Evolutionary conservation across 2,113 vertebrate species (phyloP).

Genomic region (Megaceryle torquata): DNA sequence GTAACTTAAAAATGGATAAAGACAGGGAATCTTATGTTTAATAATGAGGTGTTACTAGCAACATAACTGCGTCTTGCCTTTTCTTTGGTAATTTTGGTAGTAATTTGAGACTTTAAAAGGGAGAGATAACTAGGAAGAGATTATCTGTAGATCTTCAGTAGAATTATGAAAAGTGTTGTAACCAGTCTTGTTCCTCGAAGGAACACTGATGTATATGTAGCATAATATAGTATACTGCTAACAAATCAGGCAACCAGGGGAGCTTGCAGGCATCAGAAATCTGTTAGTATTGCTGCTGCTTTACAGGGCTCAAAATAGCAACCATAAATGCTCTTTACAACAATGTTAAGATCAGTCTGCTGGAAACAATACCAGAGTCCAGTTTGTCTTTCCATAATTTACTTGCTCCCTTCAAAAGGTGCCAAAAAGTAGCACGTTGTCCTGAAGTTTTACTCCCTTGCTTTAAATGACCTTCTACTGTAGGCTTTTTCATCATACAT

Average conservation of each 20-base stretch:
- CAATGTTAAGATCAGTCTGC: fast-evolving
- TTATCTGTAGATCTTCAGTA: background rate
- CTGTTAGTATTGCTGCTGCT: background rate
- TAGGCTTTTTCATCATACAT: background rate
- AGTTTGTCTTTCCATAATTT: background rate
- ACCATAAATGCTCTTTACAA: background rate
- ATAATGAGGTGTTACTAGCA: background rate
- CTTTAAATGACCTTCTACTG: background rate
- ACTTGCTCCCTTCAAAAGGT: background rate
- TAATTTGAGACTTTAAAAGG: background rate
- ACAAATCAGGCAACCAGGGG: background rate
- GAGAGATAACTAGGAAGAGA: background rate
- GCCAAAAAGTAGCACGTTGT: background rate
- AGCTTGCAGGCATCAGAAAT: background rate
- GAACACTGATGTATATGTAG: background rate
- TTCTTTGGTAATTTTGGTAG: background rate
- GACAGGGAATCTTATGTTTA: background rate
- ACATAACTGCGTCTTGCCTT: background rate
- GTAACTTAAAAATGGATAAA: background rate
- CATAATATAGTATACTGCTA: background rate
- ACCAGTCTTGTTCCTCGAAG: background rate
- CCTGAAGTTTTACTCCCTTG: background rate
- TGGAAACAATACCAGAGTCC: background rate
- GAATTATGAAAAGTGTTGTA: background rate
- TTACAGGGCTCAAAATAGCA: background rate